Evolutionary conservation across 2,888 invertebrate genomes (phyloP).

Genomic region (Adelognathus sp.): DNA sequence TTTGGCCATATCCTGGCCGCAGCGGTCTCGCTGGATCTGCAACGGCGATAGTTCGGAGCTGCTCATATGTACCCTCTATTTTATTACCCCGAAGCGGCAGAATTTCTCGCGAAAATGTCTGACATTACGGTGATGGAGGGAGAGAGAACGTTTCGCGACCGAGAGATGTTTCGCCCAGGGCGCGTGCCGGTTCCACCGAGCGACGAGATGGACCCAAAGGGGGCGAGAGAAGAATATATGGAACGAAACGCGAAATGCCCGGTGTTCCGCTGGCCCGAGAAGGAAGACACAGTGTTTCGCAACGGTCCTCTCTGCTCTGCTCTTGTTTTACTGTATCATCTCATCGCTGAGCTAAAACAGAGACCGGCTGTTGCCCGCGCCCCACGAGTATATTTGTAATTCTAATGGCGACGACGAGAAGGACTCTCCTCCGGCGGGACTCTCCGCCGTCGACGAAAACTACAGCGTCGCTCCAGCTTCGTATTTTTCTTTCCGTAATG

Average conservation of each 20-base stretch:
- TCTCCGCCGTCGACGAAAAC: slow-evolving; percentile 30
- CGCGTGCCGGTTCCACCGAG: slow-evolving; percentile 70
- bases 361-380: slow-evolving; percentile 69
- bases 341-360: slow-evolving; percentile 67
- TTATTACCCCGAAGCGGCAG: slow-evolving; percentile 58
- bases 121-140: slow-evolving; percentile 64
- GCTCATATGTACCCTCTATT: slow-evolving; percentile 13
- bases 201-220: slow-evolving; percentile 36
- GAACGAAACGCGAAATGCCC: slow-evolving; percentile 36
- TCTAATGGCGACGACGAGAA: slow-evolving; percentile 71
- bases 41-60: slow-evolving; percentile 1
- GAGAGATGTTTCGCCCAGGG: slow-evolving; percentile 72
- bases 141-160: neutral
- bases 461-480: slow-evolving; percentile 10
- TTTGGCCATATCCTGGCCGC: slow-evolving; percentile 35
- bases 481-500: slow-evolving; percentile 33
- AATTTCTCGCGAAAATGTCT: slow-evolving; percentile 74
- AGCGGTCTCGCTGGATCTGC: slow-evolving; percentile 10
- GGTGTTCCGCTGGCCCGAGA: slow-evolving; percentile 17
- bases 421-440: slow-evolving; percentile 33
- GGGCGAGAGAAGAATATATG: slow-evolving; percentile 27
- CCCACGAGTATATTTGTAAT: slow-evolving; percentile 74
- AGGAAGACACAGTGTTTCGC: neutral
- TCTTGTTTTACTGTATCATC: slow-evolving; percentile 63
- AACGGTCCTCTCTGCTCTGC: slow-evolving; percentile 4